Evolutionary conservation across 2,888 invertebrate genomes (phyloP), one percentile per base, ranked within the genome.

Genomic region (Peribatodes rhomboidaria): DNA sequence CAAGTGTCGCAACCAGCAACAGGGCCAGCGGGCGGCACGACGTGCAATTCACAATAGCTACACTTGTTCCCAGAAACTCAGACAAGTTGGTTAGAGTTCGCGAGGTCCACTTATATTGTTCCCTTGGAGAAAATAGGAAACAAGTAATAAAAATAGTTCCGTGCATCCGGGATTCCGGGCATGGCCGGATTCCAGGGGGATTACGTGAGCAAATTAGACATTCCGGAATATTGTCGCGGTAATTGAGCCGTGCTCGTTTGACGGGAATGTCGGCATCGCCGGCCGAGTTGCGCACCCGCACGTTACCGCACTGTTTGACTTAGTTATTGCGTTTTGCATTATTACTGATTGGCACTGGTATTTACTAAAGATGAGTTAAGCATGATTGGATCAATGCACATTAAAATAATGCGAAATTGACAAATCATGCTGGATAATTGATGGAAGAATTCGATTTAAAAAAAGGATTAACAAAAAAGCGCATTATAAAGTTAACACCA

Each of bases 141-240:
- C 89, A 87, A 85, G 88, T 88, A 90, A 92, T 92, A 92, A 93
- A 93, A 93, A 93, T 92, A 90, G 91, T 90, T 91, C 83, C 81
- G 75, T 82, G 81, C 86, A 83, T 86, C 87, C 86, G 87, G 56
- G 53, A 57, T 46, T 84, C 85, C 57, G 47, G 84, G 84, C 86
- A 82, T 77, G 87, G 89, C 89, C 87, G 80, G 86, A 92, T 92
- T 90, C 90, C 90, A 80, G 79, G 83, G 86, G 86, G 91, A 92
- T 92, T 90, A 92, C 92, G 93, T 92, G 92, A 90, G 89, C 89
- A 92, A 92, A 92, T 92, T 90, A 92, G 87, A 90, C 90, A 92
- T 92, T 92, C 92, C 91, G 78, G 89, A 83, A 87, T 88, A 90
- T 88, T 86, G 86, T 83, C 79, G 81, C 82, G 80, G 84, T 92